Evolutionary conservation across 2,113 vertebrate species (phyloP).

Genomic region (Pica pica): DNA sequence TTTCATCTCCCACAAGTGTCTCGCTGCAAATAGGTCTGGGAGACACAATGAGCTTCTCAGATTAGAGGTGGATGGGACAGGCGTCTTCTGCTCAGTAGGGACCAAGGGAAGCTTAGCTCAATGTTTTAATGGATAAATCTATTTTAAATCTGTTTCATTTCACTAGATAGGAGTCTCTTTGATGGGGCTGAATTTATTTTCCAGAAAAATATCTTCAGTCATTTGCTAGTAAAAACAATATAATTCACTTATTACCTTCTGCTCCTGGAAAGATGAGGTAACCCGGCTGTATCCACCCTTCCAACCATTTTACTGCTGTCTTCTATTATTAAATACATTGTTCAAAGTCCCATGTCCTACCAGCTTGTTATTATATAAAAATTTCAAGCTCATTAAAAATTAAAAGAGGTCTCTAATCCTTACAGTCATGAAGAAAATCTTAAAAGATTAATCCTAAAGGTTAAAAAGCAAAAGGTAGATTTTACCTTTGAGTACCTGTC

Average conservation of each 20-base stretch:
- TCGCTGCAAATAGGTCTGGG: not conserved
- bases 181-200: not conserved
- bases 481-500: not conserved
- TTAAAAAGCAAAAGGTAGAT: not conserved
- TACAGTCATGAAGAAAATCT: not conserved
- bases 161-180: not conserved
- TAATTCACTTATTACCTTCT: not conserved
- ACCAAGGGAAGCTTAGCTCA: not conserved
- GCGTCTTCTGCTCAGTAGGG: not conserved
- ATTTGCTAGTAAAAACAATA: not conserved
- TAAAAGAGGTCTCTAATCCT: not conserved
- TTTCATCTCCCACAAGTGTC: not conserved
- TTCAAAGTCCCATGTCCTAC: not conserved
- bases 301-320: not conserved
- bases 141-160: not conserved
- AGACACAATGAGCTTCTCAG: not conserved
- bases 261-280: not conserved
- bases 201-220: not conserved
- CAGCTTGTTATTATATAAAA: not conserved
- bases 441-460: not conserved
- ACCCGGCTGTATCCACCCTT: fast-evolving
- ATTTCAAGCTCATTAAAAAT: not conserved
- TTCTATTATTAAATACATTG: not conserved
- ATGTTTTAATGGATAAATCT: not conserved
- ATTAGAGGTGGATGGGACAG: not conserved